Percentiles rank a stretch among this genome's conserved stretches.
These are phyloP conservation scores for Aix galericulata DNA, from an alignment of 2,113 vertebrate species.

Conservation along the genomic window DNA sequence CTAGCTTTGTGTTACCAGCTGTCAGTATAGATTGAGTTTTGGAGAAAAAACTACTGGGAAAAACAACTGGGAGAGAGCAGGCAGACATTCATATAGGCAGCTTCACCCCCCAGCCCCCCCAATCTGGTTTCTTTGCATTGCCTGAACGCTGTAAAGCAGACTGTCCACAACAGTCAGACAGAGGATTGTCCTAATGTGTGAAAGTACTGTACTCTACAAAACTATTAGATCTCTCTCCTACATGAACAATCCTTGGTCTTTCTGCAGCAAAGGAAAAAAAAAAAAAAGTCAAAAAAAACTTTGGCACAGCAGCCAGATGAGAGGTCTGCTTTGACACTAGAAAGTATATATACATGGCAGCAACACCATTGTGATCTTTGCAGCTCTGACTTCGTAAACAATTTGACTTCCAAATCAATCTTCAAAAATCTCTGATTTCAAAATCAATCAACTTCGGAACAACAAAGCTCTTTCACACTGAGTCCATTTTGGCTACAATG, in stretches of 20 bases:
- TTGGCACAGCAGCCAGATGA: neutral
- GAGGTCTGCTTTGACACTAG: neutral
- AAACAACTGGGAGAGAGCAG: neutral
- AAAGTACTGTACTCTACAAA: neutral
- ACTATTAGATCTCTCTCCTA: neutral
- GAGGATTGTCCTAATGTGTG: neutral
- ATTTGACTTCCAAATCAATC: too few species aligned
- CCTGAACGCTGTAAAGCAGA: neutral
- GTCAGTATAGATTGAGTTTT: neutral
- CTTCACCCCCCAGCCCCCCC: too few species aligned
- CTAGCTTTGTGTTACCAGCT: neutral
- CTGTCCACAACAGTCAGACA: neutral
- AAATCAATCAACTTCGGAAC: neutral
- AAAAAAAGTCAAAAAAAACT: neutral
- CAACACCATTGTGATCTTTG: neutral
- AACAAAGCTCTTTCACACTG: neutral
- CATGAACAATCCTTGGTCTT: neutral
- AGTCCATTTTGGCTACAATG: neutral
- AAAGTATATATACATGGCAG: accelerated
- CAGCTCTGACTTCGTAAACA: neutral
- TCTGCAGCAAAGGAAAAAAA: neutral
- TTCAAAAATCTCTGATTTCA: too few species aligned
- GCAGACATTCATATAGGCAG: neutral
- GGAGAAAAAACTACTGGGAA: neutral
- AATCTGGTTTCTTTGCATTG: neutral